phyloP scores from a whole-genome alignment of 2,113 vertebrate species.

The Ia io region DNA sequence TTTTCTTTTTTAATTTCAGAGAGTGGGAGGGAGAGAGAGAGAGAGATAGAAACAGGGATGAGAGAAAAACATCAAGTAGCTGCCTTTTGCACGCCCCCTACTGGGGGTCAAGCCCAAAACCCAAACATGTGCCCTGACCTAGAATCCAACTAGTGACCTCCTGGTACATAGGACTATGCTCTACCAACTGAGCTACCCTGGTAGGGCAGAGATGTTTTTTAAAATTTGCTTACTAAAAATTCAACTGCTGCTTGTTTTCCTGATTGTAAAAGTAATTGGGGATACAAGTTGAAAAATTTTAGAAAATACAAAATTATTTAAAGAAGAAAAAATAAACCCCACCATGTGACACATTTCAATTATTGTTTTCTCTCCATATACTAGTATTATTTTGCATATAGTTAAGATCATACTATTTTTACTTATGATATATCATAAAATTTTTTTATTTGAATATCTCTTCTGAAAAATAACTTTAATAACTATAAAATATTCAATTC shows the following conservation, averaged over 20 bases:
- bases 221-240: constrained; percentile 36
- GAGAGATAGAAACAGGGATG: no score
- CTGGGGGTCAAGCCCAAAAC: no score
- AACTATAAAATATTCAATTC: neutral
- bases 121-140: no score
- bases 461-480: constrained; percentile 41
- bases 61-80: no score
- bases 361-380: neutral
- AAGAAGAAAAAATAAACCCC: neutral
- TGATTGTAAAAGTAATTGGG: neutral
- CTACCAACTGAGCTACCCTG: no score
- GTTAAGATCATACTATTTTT: neutral
- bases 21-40: no score
- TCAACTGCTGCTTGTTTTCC: neutral
- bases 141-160: no score
- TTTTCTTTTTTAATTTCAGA: neutral
- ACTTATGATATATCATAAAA: neutral
- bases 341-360: neutral
- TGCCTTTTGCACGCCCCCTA: no score
- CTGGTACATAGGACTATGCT: no score
- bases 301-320: neutral
- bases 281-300: neutral
- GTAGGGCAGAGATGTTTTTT: neutral
- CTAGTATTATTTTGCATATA: neutral
- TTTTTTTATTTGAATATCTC: constrained; percentile 4